Evolutionary conservation across 2,113 vertebrate genomes (phyloP), one percentile per base, ranked within the genome.

Genomic region (Apeltes quadracus): DNA sequence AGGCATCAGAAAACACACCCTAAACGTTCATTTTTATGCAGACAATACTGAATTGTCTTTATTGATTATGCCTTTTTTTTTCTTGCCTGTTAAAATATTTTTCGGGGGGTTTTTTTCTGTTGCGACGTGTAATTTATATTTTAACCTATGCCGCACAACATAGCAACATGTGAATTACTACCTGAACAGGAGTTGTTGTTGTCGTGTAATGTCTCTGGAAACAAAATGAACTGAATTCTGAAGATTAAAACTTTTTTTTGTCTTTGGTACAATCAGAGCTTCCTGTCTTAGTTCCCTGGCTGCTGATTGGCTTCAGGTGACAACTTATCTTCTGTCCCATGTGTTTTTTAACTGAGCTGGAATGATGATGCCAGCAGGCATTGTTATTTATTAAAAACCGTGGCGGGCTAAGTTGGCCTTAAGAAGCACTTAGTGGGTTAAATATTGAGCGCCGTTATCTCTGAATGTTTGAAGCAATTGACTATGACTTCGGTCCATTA

Each of bases 311-410:
- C 44, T 72, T 38, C 58, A 32, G 39, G 68, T 11, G 38, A 55
- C 27, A 64, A 2, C 25, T 64, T 25, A 7, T 38, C 36, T 69
- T 27, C 7, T 61, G 8, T 15, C 5, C 14, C 53, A 22, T 22
- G 12, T 23, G 3, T 16, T 29, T 75, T 86, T 86, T 84, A 75
- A 82, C 84, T 84, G 63, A 87, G 66, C 8, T 56, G 5, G 48
- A 36, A 55, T 53, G 25, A 81, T 43, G 64, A 22, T 20, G 38
- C 73, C 36, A 1, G 55, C 53, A 71, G 50, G 61, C 57, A 53
- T 69, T 44, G 51, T 84, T 67, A 84, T 72, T 81, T 81, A 88
- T 88, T 88, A 62, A 87, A 8, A 84, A 51, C 67, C 1, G 14
- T 25, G 61, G n/a, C 76, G 48, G 58, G 1, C 22, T 38, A 61